Evolutionary conservation across 2,113 vertebrate genomes (phyloP), one percentile per base, ranked within the genome.

Genomic region (Mixornis gularis): DNA sequence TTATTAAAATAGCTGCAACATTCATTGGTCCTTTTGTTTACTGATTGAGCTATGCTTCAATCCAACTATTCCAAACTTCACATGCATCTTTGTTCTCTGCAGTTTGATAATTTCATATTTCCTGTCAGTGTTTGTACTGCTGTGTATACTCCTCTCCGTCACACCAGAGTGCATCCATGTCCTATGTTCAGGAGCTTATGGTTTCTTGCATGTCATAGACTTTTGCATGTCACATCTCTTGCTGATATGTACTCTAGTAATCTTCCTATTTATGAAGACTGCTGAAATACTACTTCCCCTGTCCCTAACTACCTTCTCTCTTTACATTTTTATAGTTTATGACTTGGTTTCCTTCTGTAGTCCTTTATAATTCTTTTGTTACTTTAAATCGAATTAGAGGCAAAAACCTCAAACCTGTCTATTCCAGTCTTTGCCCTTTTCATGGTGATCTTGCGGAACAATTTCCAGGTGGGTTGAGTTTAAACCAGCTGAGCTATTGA

Each of bases 1-100:
- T 88, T 93, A n/a, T 85, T 89, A 85, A 65, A 85, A 91, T 41
- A 85, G 85, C 74, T 68, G 17, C 43, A 83, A 41, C n/a, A 63
- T 38, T 87, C n/a, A 44, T 79, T 14, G 17, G 59, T 85, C 51
- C 10, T 27, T 62, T 24, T 74, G 51, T 55, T 72, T 51, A 43
- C 24, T 18, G 21, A 43, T 66, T 4, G 17, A 92, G 27, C 51
- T 58, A 46, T 73, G 21, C 34, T 46, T 91, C 1, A 0, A 43
- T 65, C 32, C 22, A 76, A 2, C 60, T 29, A 64, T 49, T 48
- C 11, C 40, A 41, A 82, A 89, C 65, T 62, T 22, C 1, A 1
- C 0, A 2, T 14, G 5, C 12, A 25, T 58, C 34, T 79, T 76
- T 69, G 40, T 46, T 85, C 16, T 72, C 26, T 56, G 25, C 59